Base-by-base conservation (phyloP, 2,113 vertebrate species). In the Campylomormyrus tamandua region DNA sequence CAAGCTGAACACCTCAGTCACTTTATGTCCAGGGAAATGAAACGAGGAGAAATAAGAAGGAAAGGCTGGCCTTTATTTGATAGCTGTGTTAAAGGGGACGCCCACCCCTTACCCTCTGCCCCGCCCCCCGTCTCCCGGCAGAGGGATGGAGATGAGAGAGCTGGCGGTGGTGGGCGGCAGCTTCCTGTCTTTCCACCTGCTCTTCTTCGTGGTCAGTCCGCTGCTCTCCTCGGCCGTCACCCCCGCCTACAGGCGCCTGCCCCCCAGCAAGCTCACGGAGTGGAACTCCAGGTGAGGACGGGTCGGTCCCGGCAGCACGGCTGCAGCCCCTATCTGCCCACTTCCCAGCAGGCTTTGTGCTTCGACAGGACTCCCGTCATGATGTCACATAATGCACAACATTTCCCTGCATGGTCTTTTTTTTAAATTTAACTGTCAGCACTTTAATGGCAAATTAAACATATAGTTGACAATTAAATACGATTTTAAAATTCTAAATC, bases 101-200 rank as follows among this genome's bases (percentile, higher is more conserved):
- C 15, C 13, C 11, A 35, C n/a, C 35, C 31, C 7, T 62, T 31
- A 3, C 70, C 31, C 21, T 49, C 52, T 46, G 27, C 19, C 9
- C 15, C 45, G 5, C 2, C 56, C 42, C n/a, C 46, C 27, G 3
- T 66, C 46, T n/a, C 13, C 50, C 93, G 96, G 96, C 95, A 95
- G 94, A 95, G 95, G 92, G 94, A 96, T 96, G 96, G 96, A 96
- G 94, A 95, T 88, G 89, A 96, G 95, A 95, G 96, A 96, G 95
- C 93, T 96, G 94, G 94, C 92, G 46, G 95, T 97, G 92, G 93
- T 96, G 27, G 94, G 94, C 83, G 92, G 95, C 92, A 97, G 96
- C 94, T 97, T 97, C 5, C 91, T 94, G 86, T 91, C 91, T n/a
- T 96, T 97, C 94, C 96, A 97, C 93, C 90, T 96, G 1, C 92